Conservation (phyloP, 1,140 invertebrate species). For the Brachionus asplanchnoidis region DNA sequence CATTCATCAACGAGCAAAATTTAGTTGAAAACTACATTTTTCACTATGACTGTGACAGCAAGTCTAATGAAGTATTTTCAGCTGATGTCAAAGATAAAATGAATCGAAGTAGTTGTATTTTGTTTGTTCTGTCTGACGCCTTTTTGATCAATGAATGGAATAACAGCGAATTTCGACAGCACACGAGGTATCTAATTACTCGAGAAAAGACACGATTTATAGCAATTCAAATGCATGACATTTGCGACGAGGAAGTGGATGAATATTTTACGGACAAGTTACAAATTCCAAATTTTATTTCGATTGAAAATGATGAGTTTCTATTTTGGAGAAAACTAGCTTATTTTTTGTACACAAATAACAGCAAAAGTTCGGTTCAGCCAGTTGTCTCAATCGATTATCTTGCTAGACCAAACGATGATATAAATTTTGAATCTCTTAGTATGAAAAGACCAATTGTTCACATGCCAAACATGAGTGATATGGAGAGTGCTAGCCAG, state of each 20-base stretch:
- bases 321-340: conserved; percentile 33
- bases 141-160: conserved; percentile 31
- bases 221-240: conserved; percentile 14
- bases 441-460: background rate
- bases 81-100: background rate
- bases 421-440: background rate
- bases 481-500: background rate
- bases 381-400: background rate
- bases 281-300: conserved; percentile 10
- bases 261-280: conserved; percentile 13
- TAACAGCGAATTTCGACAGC: background rate
- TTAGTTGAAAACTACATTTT: background rate
- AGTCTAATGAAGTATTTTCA: background rate
- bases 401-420: background rate
- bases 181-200: background rate
- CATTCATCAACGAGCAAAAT: background rate
- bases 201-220: conserved; percentile 4
- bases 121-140: conserved; percentile 15
- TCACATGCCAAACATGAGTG: background rate
- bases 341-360: conserved; percentile 28
- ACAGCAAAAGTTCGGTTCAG: background rate
- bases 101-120: conserved; percentile 8
- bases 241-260: conserved; percentile 22
- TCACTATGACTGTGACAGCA: background rate
- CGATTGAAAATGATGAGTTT: conserved; percentile 26